Evolutionary conservation across 1,140 invertebrate genomes (phyloP).

Genomic region (Nasonia longicornis): DNA sequence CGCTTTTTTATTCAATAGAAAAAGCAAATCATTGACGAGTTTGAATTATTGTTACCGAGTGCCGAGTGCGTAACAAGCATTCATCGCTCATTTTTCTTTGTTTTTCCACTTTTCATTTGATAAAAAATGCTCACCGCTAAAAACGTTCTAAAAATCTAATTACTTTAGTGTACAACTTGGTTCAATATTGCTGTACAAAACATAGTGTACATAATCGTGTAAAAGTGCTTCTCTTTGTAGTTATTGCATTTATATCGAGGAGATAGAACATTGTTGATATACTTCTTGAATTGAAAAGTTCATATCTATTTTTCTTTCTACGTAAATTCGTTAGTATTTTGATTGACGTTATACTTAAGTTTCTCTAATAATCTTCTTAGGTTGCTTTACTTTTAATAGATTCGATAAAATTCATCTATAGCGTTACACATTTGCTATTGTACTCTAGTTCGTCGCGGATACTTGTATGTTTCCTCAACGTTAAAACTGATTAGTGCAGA

Average conservation of each 20-base stretch:
- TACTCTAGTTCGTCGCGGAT: not conserved
- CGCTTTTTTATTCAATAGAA: constrained; percentile 15
- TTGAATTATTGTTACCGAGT: not conserved
- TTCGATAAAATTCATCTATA: constrained; percentile 7
- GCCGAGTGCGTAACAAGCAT: not conserved
- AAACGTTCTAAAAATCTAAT: constrained; percentile 57
- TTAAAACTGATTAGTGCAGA: constrained; percentile 43
- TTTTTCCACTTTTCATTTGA: constrained; percentile 14
- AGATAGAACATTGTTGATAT: not conserved
- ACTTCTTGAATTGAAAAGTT: not conserved
- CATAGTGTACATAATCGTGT: constrained; percentile 56
- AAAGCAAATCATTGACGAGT: constrained; percentile 14
- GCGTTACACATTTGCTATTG: not conserved
- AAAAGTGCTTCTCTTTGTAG: constrained; percentile 54
- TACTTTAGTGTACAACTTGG: constrained; percentile 44
- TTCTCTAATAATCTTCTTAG: constrained; percentile 13
- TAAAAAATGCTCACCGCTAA: constrained; percentile 44
- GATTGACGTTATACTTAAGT: constrained; percentile 30
- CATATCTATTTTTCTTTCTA: constrained; percentile 23
- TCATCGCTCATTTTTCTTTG: not conserved
- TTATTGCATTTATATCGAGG: constrained; percentile 52
- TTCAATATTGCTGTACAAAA: constrained; percentile 57
- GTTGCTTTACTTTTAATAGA: constrained; percentile 11
- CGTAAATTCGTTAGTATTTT: constrained; percentile 41
- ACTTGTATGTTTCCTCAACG: not conserved